These are phyloP conservation scores for Pogonophryne albipinna DNA, from an alignment of 2,797 vertebrate species.

Conservation along the genomic window DNA sequence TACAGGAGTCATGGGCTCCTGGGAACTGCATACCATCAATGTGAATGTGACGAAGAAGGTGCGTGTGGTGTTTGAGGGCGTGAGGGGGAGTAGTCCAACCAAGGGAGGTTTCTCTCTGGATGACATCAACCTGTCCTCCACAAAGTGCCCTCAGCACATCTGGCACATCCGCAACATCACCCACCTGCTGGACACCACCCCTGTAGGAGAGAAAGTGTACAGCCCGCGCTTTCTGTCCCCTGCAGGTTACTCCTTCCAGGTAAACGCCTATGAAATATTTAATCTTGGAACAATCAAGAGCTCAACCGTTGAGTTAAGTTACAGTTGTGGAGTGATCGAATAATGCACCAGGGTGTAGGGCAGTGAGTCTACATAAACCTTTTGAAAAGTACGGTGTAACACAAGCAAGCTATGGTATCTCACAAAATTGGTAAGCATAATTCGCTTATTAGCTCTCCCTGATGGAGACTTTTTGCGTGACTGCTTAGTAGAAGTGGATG, in stretches of 20 bases:
- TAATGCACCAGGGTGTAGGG: too few relatives aligned
- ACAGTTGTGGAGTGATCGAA: too few relatives aligned
- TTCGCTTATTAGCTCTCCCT: too few relatives aligned
- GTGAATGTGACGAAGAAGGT: conserved; percentile 83
- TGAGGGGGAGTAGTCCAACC: conserved; percentile 78
- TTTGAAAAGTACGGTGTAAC: too few relatives aligned
- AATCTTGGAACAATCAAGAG: neutral
- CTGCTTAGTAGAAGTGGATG: too few relatives aligned
- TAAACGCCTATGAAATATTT: conserved; percentile 40
- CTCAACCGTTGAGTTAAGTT: too few relatives aligned
- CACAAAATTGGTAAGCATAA: too few relatives aligned
- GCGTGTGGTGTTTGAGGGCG: conserved; percentile 87
- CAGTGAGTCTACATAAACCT: too few relatives aligned
- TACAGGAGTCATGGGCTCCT: conserved; percentile 77
- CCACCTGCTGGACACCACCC: conserved; percentile 71
- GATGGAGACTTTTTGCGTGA: too few relatives aligned
- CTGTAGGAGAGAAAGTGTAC: conserved; percentile 57
- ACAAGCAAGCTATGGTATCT: too few relatives aligned
- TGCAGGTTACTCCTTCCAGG: conserved; percentile 90
- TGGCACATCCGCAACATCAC: conserved; percentile 90
- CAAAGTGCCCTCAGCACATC: conserved; percentile 88
- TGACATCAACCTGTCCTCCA: conserved; percentile 92
- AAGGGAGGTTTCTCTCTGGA: conserved; percentile 90
- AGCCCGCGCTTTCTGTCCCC: conserved; percentile 89
- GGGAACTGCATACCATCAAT: conserved; percentile 88